These are phyloP conservation scores for Atherix ibis DNA, from an alignment of 2,888 invertebrate genomes.

Conservation along the genomic window DNA sequence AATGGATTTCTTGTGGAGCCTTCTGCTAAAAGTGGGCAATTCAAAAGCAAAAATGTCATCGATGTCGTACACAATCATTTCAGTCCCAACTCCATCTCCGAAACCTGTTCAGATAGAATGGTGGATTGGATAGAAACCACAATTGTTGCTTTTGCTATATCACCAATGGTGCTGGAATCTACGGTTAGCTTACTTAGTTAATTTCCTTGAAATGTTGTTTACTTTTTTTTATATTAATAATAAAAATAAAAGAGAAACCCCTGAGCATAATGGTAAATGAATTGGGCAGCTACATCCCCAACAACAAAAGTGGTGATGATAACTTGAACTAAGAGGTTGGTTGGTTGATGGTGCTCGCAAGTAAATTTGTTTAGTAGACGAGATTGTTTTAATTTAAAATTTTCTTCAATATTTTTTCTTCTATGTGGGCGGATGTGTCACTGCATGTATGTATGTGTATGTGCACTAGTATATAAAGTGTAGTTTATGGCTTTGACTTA, in stretches of 20 bases:
- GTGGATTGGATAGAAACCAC: too few relatives aligned
- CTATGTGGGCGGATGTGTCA: too few relatives aligned
- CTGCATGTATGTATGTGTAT: too few relatives aligned
- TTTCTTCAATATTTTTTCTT: background rate
- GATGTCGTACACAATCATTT: too few relatives aligned
- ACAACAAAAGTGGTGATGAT: background rate
- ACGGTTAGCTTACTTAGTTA: constrained; percentile 6
- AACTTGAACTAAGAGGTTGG: background rate
- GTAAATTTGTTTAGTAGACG: constrained; percentile 6
- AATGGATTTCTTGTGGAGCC: background rate
- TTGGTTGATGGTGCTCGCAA: background rate
- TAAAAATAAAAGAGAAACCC: constrained; percentile 4
- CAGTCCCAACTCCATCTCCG: too few relatives aligned
- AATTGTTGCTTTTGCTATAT: too few relatives aligned
- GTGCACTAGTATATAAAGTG: too few relatives aligned
- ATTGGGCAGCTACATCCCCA: background rate
- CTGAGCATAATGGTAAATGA: background rate
- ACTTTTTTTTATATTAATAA: constrained; percentile 9
- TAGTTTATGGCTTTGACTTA: too few relatives aligned
- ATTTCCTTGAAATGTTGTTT: constrained; percentile 6
- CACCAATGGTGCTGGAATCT: too few relatives aligned
- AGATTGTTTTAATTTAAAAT: constrained; percentile 5
- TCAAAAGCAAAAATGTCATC: background rate
- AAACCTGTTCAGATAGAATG: too few relatives aligned
- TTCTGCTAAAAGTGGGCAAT: background rate